Evolutionary conservation across 1,140 invertebrate genomes (phyloP).

Genomic region (Drosophila persimilis): DNA sequence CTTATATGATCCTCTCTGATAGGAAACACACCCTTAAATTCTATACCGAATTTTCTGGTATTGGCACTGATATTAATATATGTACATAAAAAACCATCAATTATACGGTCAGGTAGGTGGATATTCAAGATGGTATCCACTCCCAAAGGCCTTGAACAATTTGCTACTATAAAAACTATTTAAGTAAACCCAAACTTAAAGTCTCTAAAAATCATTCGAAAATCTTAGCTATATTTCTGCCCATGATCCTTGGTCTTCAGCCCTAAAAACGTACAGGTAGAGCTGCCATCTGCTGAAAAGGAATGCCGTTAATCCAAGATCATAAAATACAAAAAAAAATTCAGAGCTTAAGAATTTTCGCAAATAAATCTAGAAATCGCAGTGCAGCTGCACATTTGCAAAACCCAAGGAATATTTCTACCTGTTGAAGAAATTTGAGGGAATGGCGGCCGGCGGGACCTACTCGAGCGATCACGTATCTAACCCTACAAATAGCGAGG

Average conservation of each 20-base stretch:
- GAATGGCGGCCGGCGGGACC: slow-evolving; percentile 32
- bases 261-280: slow-evolving; percentile 33
- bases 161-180: too few species aligned
- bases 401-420: slow-evolving; percentile 28
- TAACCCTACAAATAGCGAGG: slow-evolving; percentile 47
- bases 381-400: slow-evolving; percentile 28
- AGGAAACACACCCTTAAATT: slow-evolving; percentile 54
- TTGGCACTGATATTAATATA: slow-evolving; percentile 11
- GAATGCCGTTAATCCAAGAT: slow-evolving; percentile 55
- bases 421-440: slow-evolving; percentile 28
- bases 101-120: slow-evolving; percentile 1
- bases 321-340: slow-evolving; percentile 43
- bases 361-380: slow-evolving; percentile 8
- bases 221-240: too few species aligned
- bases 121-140: background rate
- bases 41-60: background rate
- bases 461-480: slow-evolving; percentile 3
- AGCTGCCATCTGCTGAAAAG: slow-evolving; percentile 49
- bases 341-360: slow-evolving; percentile 17
- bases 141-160: too few species aligned
- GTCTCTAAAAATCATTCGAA: too few species aligned
- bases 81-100: too few species aligned
- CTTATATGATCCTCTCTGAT: slow-evolving; percentile 40
- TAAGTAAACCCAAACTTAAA: too few species aligned
- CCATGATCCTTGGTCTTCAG: slow-evolving; percentile 3